These are phyloP conservation scores for Formica selysi DNA, from an alignment of 1,140 invertebrate genomes.

Conservation along the genomic window DNA sequence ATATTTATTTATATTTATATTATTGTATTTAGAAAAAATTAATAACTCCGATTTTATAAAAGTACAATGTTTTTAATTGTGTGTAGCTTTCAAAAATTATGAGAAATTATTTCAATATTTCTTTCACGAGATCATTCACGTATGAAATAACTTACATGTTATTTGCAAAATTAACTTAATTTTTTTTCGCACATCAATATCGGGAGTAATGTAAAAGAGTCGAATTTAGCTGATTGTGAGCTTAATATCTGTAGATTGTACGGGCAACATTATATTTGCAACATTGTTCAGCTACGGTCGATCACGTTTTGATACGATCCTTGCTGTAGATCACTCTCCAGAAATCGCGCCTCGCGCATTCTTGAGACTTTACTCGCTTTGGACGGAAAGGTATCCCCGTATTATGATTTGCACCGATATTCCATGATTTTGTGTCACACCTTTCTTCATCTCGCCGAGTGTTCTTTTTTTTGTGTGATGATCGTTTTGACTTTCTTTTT, in stretches of 20 bases:
- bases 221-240: no score
- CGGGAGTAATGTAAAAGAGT: not conserved
- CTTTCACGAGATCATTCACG: no score
- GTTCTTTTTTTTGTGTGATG: not conserved
- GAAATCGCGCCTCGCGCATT: conserved; percentile 80
- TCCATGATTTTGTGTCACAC: not conserved
- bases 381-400: conserved; percentile 87
- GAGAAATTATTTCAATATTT: no score
- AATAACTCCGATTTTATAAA: no score
- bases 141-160: no score
- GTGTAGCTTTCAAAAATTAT: no score
- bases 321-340: conserved; percentile 8
- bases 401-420: not conserved
- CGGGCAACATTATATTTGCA: not conserved
- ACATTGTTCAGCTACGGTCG: not conserved
- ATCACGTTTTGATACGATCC: conserved; percentile 15
- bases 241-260: no score
- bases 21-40: no score
- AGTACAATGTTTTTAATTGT: no score
- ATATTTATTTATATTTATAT: no score
- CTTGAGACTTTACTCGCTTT: conserved; percentile 88
- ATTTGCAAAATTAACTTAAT: no score
- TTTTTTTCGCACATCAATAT: no score
- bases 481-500: not conserved
- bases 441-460: not conserved